Base-by-base conservation (phyloP, 2,797 vertebrate genomes). In the Gila robusta region DNA sequence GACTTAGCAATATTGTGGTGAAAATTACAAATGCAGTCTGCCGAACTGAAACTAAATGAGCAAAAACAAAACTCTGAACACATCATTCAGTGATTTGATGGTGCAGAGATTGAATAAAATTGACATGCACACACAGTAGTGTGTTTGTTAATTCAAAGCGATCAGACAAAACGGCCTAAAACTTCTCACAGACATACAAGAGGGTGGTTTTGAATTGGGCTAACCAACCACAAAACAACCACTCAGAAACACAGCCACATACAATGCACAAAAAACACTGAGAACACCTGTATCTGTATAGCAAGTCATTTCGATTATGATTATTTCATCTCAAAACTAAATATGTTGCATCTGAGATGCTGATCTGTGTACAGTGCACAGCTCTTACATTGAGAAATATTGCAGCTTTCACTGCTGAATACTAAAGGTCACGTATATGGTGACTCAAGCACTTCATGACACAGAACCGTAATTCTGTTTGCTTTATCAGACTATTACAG, bases 41-140 rank as follows among this genome's bases (percentile, higher is more conserved):
- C 28, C 23, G 0, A 49, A 83, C 12, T 26, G 70, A 73, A 83
- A 83, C 56, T 35, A 66, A 83, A 26, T 37, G 56, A 83, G 82
- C 82, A 83, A 83, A 49, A 66, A n/a, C 54, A 74, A 64, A 49
- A 71, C 67, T 56, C 35, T 41, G 49, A 82, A 28, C 14, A 70
- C 79, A 70, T 62, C 64, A 69, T 23, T 49, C 62, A 64, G 2
- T 32, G 39, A 28, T 70, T 41, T 82, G 11, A 82, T 12, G 1
- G 32, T 66, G 59, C 26, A 66, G 56, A 64, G 37, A 39, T 66
- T 64, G 16, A 47, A 47, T 21, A 47, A 21, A 66, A 79, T 66
- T 62, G 23, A 26, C 23, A 79, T 37, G 19, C 4, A 59, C 47
- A 76, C 32, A 77, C 5, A n/a, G 2, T 59, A 76, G 37, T 16